phyloP scores from a whole-genome alignment of 2,888 invertebrate genomes.

The Morpho achilles region DNA sequence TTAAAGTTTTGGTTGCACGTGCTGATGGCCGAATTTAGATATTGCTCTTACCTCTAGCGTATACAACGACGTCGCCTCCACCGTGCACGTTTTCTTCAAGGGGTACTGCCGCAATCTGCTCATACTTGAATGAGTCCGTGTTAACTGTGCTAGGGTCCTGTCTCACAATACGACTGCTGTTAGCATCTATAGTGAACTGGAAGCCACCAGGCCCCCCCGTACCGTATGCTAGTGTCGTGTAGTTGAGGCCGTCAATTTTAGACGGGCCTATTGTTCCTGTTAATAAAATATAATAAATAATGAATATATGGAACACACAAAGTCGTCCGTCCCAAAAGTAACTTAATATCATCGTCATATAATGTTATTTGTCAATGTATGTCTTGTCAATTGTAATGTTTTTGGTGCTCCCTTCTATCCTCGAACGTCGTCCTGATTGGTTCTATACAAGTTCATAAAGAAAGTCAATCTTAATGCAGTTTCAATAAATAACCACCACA shows the following conservation, averaged over 20 bases:
- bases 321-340: too few species aligned
- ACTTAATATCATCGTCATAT: too few species aligned
- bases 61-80: slow-evolving; percentile 91
- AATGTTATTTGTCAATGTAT: too few species aligned
- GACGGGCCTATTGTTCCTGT: slow-evolving; percentile 82
- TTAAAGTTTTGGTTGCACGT: too few species aligned
- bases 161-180: slow-evolving; percentile 60
- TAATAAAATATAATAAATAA: slow-evolving; percentile 15
- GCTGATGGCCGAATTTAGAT: too few species aligned
- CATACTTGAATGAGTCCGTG: slow-evolving; percentile 82
- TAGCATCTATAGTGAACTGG: slow-evolving; percentile 60
- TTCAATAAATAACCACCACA: too few species aligned
- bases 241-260: slow-evolving; percentile 81
- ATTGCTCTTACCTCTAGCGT: slow-evolving; percentile 82
- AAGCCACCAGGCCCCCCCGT: slow-evolving; percentile 86
- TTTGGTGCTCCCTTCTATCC: too few species aligned
- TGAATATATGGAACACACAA: too few species aligned
- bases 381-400: too few species aligned
- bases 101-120: slow-evolving; percentile 85
- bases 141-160: slow-evolving; percentile 81
- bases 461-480: too few species aligned
- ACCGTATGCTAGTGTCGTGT: slow-evolving; percentile 88
- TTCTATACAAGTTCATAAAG: too few species aligned
- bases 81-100: slow-evolving; percentile 88
- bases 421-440: too few species aligned